Conservation (phyloP, 2,888 invertebrate genomes). For the Thymelicus acteon region DNA sequence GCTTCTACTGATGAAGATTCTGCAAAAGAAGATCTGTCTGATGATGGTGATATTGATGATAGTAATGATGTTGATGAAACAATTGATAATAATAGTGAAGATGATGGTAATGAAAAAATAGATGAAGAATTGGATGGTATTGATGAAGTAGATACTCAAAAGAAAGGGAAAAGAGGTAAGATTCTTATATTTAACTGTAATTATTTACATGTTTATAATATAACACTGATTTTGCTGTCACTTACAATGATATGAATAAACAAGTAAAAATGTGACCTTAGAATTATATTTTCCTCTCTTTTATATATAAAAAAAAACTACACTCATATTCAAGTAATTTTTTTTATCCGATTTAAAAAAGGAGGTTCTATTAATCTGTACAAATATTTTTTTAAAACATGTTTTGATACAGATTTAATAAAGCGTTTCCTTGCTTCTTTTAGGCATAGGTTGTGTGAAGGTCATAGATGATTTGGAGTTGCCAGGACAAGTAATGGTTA, state of each 20-base stretch:
- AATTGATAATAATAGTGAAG: slow-evolving; percentile 41
- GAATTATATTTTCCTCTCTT: too few relatives aligned
- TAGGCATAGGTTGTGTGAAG: slow-evolving; percentile 86
- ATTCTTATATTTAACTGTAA: slow-evolving; percentile 35
- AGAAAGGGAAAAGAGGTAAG: slow-evolving; percentile 50
- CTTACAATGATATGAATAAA: too few relatives aligned
- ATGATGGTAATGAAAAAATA: slow-evolving; percentile 42
- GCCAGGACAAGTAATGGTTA: slow-evolving; percentile 57
- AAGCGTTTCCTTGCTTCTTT: not conserved
- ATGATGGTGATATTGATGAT: slow-evolving; percentile 42
- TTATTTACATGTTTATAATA: too few relatives aligned
- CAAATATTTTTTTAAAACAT: too few relatives aligned
- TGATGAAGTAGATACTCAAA: slow-evolving; percentile 49
- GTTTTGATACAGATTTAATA: too few relatives aligned
- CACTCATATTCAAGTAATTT: too few relatives aligned
- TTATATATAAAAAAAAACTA: too few relatives aligned
- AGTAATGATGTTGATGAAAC: slow-evolving; percentile 44
- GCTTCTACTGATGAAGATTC: slow-evolving; percentile 56
- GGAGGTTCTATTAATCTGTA: too few relatives aligned
- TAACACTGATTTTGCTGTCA: too few relatives aligned
- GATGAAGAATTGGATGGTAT: slow-evolving; percentile 46
- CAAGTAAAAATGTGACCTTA: too few relatives aligned
- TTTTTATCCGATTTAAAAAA: too few relatives aligned
- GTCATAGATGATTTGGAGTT: slow-evolving; percentile 82
- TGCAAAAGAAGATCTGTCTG: slow-evolving; percentile 38